phyloP scores from a whole-genome alignment of 2,797 vertebrate genomes.

The Sparus aurata region DNA sequence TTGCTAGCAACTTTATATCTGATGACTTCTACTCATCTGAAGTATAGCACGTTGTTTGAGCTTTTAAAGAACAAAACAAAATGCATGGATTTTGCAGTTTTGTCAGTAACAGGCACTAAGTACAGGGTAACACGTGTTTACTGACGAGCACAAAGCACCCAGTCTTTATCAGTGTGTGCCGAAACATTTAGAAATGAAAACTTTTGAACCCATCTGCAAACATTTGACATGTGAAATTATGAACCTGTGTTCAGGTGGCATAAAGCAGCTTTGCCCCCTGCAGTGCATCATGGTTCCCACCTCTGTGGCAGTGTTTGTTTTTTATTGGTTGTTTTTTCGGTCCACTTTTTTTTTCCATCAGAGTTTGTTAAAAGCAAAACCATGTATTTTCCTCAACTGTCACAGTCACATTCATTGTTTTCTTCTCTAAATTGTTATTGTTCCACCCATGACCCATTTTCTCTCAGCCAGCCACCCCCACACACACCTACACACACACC shows the following conservation, averaged over 20 bases:
- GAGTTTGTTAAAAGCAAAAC: slow-evolving; percentile 61
- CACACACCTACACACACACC: slow-evolving; percentile 42
- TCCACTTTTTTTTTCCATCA: neutral
- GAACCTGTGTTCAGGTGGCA: slow-evolving; percentile 1
- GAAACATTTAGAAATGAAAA: slow-evolving; percentile 1
- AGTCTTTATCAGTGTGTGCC: neutral
- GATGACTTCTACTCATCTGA: too few species aligned
- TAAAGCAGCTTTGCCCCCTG: slow-evolving; percentile 7
- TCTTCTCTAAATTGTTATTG: slow-evolving; percentile 67
- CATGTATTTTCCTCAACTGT: slow-evolving; percentile 58
- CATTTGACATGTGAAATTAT: neutral
- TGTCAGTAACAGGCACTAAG: neutral
- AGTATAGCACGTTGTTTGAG: too few species aligned
- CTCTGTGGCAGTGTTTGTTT: slow-evolving; percentile 15
- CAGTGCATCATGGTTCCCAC: slow-evolving; percentile 18
- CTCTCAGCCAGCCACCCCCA: slow-evolving; percentile 47
- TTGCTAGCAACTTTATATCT: too few species aligned
- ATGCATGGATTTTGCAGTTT: too few species aligned
- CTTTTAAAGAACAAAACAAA: too few species aligned
- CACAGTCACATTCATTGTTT: slow-evolving; percentile 63
- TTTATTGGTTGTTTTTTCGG: slow-evolving; percentile 4
- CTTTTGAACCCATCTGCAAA: neutral
- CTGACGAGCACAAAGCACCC: neutral
- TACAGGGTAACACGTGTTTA: neutral
- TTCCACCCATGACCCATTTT: slow-evolving; percentile 71